Evolutionary conservation across 2,888 invertebrate species (phyloP).

Genomic region (Argyresthia albistria): DNA sequence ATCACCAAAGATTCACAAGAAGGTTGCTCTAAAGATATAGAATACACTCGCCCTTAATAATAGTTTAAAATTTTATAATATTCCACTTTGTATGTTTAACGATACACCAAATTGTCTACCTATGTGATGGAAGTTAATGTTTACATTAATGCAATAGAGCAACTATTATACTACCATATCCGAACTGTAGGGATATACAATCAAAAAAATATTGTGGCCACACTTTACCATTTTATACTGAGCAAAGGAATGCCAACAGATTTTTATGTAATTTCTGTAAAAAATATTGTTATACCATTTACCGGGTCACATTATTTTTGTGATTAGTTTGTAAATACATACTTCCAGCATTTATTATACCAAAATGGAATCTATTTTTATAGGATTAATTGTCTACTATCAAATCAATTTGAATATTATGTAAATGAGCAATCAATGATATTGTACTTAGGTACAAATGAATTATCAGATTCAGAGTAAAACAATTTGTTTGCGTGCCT

Average conservation of each 20-base stretch:
- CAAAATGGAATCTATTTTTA: slow-evolving; percentile 68
- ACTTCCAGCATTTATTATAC: slow-evolving; percentile 22
- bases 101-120: slow-evolving; percentile 29
- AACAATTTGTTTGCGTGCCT: background rate
- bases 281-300: background rate
- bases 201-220: background rate
- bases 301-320: background rate
- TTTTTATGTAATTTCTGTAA: background rate
- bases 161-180: background rate
- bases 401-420: too few species aligned
- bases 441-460: too few species aligned
- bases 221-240: too few species aligned
- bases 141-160: background rate
- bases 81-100: slow-evolving; percentile 50
- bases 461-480: background rate
- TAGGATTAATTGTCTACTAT: slow-evolving; percentile 34
- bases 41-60: slow-evolving; percentile 4
- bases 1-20: slow-evolving; percentile 63
- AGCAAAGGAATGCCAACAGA: background rate
- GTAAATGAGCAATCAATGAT: too few species aligned
- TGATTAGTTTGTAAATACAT: slow-evolving; percentile 1
- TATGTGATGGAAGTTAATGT: too few species aligned
- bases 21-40: slow-evolving; percentile 60
- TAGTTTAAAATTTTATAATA: slow-evolving; percentile 23
- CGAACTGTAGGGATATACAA: too few species aligned